Base-by-base conservation (phyloP, 2,888 invertebrate genomes). In the Cabera pusaria region DNA sequence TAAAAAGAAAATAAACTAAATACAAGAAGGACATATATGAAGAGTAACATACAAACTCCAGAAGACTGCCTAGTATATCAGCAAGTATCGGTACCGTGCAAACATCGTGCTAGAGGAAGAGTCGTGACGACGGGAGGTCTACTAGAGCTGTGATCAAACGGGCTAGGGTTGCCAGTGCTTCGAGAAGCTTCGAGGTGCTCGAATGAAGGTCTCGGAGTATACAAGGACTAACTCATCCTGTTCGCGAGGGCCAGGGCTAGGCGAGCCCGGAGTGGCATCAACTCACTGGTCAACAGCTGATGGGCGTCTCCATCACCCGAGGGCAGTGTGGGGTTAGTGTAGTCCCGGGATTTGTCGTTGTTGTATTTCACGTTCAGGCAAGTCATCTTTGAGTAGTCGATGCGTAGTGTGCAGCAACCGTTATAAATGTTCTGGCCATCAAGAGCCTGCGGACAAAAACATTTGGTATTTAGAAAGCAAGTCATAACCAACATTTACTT, bases 341-440 rank as follows among this genome's bases (percentile, higher is more conserved):
- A 99, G 90, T 99, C 99, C 46, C 99, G 92, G 47, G 98, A 98
- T 90, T 99, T 99, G 91, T 99, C 99, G 90, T 99, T 99, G 92
- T 99, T 99, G 92, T 98, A 99, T 86, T 98, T 98, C 61, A 99
- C 99, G 90, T 99, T 99, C 67, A 99, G 92, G 64, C 97, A 97
- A 65, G 97, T 95, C 93, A 99, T 93, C 90, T 99, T 99, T 65
- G 98, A 98, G 91, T 98, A 99, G 90, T 99, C 99, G 83, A 99
- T 99, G 83, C 98, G 95, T 71, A 99, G 92, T 37, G 98, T 99
- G 92, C 99, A 99, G 91, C 99, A 99, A 44, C 98, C 98, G 87
- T 98, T 99, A 93, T 99, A 99, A 74, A 99, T 98, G 86, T 99
- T 98, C 89, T 99, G 99, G 23, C 98, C 98, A 79, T 99, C 99